Conservation (phyloP, 2,113 vertebrate species). For the Myocastor coypus region DNA sequence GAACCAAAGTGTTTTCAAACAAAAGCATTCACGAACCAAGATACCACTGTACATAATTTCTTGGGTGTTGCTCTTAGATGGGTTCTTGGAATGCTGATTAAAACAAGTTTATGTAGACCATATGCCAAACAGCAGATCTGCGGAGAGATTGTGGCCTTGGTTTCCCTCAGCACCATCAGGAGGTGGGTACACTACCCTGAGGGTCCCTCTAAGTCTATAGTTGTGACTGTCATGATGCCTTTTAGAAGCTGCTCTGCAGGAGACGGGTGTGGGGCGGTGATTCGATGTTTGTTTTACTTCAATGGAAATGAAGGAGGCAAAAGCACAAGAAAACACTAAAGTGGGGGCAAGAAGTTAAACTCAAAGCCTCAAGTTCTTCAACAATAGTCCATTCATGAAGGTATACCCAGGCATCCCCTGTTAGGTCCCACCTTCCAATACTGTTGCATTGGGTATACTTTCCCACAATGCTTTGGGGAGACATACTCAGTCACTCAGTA, state of each 20-base stretch:
- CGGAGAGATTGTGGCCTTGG: too few species aligned
- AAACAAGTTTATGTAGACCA: too few species aligned
- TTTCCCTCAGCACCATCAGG: too few species aligned
- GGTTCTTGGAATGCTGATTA: not conserved
- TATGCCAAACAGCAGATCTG: not conserved
- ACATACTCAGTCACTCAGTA: not conserved
- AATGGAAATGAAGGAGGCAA: not conserved
- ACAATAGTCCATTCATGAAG: not conserved
- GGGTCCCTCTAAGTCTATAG: accelerated
- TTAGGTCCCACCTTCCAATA: not conserved
- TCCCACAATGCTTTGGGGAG: not conserved
- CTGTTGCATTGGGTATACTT: not conserved
- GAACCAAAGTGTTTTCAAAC: not conserved
- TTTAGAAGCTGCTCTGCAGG: accelerated
- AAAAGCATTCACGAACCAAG: not conserved
- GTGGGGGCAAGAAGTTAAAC: not conserved
- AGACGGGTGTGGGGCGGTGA: not conserved
- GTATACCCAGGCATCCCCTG: not conserved
- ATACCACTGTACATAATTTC: not conserved
- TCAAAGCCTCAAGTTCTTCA: too few species aligned
- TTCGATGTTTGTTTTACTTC: not conserved
- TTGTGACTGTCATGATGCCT: not conserved
- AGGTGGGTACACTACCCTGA: not conserved
- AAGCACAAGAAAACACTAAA: not conserved
- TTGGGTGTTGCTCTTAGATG: not conserved